phyloP scores from a whole-genome alignment of 2,113 vertebrate genomes.

The Empidonax traillii region DNA sequence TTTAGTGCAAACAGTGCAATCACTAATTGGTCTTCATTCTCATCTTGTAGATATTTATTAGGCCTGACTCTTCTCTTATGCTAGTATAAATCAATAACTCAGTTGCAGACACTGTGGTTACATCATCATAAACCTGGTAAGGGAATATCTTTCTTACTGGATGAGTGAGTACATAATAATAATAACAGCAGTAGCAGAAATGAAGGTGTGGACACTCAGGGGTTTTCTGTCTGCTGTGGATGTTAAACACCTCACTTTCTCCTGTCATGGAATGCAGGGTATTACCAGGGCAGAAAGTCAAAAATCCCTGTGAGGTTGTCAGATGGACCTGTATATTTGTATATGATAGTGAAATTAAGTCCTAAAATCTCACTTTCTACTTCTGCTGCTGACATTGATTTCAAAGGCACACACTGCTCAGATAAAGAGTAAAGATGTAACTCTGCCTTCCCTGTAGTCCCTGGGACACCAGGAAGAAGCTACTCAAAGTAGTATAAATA shows the following conservation, averaged over 20 bases:
- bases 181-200: not conserved
- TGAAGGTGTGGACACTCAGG: not conserved
- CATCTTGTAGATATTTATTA: not conserved
- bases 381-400: slow-evolving; percentile 29
- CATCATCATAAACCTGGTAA: not conserved
- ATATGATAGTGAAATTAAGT: slow-evolving; percentile 22
- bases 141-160: not conserved
- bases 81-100: not conserved
- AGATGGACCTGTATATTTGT: not conserved
- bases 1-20: not conserved
- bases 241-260: not conserved
- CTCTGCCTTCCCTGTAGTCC: not conserved
- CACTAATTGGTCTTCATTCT: slow-evolving; percentile 15
- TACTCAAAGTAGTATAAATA: not conserved
- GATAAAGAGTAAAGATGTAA: not conserved
- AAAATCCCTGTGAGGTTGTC: not conserved
- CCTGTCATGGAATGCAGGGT: not conserved
- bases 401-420: not conserved
- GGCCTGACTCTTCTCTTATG: not conserved
- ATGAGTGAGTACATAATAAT: not conserved
- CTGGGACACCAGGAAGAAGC: not conserved
- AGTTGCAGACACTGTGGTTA: not conserved
- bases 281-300: not conserved
- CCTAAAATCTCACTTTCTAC: not conserved
- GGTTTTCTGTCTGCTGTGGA: not conserved